Evolutionary conservation across 2,113 vertebrate genomes (phyloP).

Genomic region (Cyprinodon tularosa): DNA sequence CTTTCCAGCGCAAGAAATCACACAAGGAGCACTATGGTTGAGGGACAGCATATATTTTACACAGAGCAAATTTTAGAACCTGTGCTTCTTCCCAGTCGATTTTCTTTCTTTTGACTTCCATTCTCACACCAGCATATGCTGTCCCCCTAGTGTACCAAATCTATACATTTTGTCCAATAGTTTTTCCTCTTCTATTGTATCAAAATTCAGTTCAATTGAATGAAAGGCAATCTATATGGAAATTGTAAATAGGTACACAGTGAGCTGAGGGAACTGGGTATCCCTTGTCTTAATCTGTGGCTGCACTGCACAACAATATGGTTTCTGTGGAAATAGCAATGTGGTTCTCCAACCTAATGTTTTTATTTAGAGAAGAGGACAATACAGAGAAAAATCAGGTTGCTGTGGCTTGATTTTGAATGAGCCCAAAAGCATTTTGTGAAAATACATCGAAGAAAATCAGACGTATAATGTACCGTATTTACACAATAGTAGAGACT

Average conservation of each 20-base stretch:
- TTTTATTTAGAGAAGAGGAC: conserved; percentile 5
- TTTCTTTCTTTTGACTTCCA: neutral
- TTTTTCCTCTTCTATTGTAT: conserved; percentile 53
- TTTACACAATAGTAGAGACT: neutral
- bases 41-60: conserved; percentile 12
- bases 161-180: conserved; percentile 44
- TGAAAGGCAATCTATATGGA: conserved; percentile 81
- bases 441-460: conserved; percentile 4
- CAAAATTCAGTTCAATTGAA: conserved; percentile 81
- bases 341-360: conserved; percentile 39
- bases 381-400: neutral
- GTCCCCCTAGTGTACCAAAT: conserved; percentile 7
- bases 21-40: conserved; percentile 7
- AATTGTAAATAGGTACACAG: conserved; percentile 68
- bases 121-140: conserved; percentile 24
- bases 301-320: conserved; percentile 26
- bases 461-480: neutral
- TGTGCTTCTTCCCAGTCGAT: neutral
- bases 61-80: conserved; percentile 29
- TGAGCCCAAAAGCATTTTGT: conserved; percentile 1
- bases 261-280: conserved; percentile 39
- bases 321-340: conserved; percentile 29
- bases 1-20: conserved; percentile 4
- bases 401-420: conserved; percentile 6
- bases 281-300: conserved; percentile 41